Conservation (phyloP, 2,113 vertebrate genomes). For the Potamarius usumacintae region DNA sequence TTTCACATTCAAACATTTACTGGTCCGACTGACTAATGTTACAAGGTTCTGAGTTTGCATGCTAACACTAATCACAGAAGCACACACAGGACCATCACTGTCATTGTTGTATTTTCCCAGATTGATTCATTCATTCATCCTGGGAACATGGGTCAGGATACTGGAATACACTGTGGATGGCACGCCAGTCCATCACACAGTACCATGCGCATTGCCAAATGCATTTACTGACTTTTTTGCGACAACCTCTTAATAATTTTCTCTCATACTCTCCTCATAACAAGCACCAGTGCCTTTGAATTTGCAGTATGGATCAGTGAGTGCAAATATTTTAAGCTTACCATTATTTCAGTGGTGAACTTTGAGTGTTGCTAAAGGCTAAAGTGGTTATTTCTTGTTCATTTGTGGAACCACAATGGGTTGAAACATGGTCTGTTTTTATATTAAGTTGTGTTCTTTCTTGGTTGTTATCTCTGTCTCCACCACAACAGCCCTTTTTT, state of each 20-base stretch:
- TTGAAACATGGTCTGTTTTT: not conserved
- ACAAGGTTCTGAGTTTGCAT: not conserved
- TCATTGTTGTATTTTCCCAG: not conserved
- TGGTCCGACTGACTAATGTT: not conserved
- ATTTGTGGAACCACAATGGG: slow-evolving; percentile 2
- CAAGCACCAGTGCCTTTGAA: slow-evolving; percentile 29
- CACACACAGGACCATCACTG: not conserved
- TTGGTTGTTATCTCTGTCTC: slow-evolving; percentile 29
- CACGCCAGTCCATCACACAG: not conserved
- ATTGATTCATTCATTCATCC: not conserved
- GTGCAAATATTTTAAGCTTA: slow-evolving; percentile 3
- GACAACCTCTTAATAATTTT: not conserved
- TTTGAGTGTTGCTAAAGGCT: slow-evolving; percentile 4
- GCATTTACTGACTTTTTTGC: not conserved
- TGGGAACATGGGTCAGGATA: not conserved
- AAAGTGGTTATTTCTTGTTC: not conserved
- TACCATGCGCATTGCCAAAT: not conserved
- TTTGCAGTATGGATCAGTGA: slow-evolving; percentile 9
- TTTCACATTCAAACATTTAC: not conserved
- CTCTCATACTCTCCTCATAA: slow-evolving; percentile 3
- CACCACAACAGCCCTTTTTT: not conserved
- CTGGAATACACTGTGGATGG: not conserved
- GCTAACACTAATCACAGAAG: not conserved
- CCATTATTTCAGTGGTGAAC: slow-evolving; percentile 18
- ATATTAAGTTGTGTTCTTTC: not conserved